phyloP scores from a whole-genome alignment of 2,113 vertebrate species.

The Perca flavescens region DNA sequence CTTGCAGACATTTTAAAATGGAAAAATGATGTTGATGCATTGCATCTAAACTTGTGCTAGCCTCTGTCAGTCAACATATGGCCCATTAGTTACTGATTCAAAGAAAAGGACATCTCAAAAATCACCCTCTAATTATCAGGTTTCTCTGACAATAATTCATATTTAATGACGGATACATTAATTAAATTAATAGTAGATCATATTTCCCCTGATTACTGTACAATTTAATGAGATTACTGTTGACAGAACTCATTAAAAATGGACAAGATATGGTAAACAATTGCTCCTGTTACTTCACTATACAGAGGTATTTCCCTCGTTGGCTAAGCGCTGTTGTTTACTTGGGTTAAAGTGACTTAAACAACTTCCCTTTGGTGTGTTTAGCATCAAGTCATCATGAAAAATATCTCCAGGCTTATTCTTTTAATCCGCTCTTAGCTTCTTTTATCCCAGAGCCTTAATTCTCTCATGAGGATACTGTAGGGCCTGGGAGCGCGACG shows the following conservation, averaged over 20 bases:
- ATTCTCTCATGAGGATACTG: slow-evolving; percentile 67
- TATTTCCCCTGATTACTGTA: slow-evolving; percentile 20
- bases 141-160: slow-evolving; percentile 47
- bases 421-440: slow-evolving; percentile 78
- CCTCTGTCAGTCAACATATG: neutral
- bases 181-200: slow-evolving; percentile 34
- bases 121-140: slow-evolving; percentile 38
- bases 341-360: slow-evolving; percentile 62
- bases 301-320: slow-evolving; percentile 26
- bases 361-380: slow-evolving; percentile 59
- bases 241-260: slow-evolving; percentile 1
- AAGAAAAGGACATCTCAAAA: neutral
- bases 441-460: slow-evolving; percentile 72
- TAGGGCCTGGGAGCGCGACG: slow-evolving; percentile 22
- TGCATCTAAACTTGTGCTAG: neutral
- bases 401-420: slow-evolving; percentile 78
- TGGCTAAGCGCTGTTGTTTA: slow-evolving; percentile 31
- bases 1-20: neutral
- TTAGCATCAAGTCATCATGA: slow-evolving; percentile 68
- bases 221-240: slow-evolving; percentile 42
- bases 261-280: neutral
- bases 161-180: slow-evolving; percentile 44
- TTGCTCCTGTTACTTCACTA: neutral
- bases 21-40: neutral
- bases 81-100: neutral